A percentile compares a stretch with the other conserved stretches of the same genome.
Conservation (phyloP, 2,113 vertebrate species). For the Lagopus leucura region DNA sequence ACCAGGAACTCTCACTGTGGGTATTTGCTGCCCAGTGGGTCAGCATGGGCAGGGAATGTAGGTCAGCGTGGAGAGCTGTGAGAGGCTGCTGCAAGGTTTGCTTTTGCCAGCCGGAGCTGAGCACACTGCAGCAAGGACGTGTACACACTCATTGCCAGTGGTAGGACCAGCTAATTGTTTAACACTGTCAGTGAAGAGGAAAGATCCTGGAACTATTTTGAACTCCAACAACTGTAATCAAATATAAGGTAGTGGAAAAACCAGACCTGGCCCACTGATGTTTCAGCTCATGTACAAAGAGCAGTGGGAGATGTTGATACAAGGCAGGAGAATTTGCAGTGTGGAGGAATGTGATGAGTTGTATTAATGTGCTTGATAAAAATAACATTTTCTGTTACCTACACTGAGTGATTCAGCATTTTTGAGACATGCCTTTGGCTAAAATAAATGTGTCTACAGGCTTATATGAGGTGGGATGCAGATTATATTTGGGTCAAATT, state of each 20-base stretch:
- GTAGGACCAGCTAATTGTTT: not conserved
- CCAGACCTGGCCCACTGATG: not conserved
- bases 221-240: not conserved
- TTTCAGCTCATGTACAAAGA: not conserved
- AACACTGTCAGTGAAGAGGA: not conserved
- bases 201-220: not conserved
- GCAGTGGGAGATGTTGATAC: not conserved
- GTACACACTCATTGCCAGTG: not conserved
- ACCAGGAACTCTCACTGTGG: not conserved
- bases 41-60: not conserved
- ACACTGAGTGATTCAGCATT: not conserved
- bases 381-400: not conserved
- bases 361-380: conserved; percentile 8
- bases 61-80: not conserved
- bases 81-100: not conserved
- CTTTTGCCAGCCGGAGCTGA: conserved; percentile 30
- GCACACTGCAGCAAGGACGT: not conserved
- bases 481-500: not conserved
- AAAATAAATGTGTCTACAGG: not conserved
- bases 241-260: not conserved
- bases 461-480: not conserved
- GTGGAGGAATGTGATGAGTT: not conserved
- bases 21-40: not conserved
- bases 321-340: not conserved
- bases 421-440: not conserved